Evolutionary conservation across 2,888 invertebrate genomes (phyloP), one percentile per base, ranked within the genome.

Genomic region (Cordilura impudica): DNA sequence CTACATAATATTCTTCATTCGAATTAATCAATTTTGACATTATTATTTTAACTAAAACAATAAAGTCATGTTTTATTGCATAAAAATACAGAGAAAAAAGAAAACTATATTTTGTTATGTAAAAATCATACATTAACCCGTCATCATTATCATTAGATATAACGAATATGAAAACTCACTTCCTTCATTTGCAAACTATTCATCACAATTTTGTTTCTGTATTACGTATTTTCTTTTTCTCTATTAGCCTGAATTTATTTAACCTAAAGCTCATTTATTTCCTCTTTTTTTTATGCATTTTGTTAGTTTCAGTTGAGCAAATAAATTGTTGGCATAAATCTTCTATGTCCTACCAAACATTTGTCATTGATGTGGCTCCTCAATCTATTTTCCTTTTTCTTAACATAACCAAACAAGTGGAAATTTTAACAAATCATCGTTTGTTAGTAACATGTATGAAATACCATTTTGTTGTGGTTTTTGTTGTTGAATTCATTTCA

Each of bases 381-480:
- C 12, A 19, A 12, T 12, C 35, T 65, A 58, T 58, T 39, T 14
- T 4, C 19, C 8, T 7, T 12, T 18, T 31, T 12, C 29, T 29
- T 39, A 60, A 53, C 76, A 77, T 77, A 77, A 72, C 72, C 77
- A 77, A 53, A 71, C 71, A 77, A 66, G 65, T 72, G 71, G 77
- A 77, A 77, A 77, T 77, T 77, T 72, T 16, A 66, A 66, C 71
- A 72, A 77, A 72, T 77, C 66, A 77, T 77, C 77, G 66, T 77
- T 77, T 72, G 56, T 26, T 29, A 53, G 23, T 10, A 14, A 35
- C 35, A 23, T 4, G 16, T 53, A n/a, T n/a, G 18, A 4, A 10
- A 58, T 35, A n/a, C 1, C 14, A 5, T 54, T 21, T 39, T 56
- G 35, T 21, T 63, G 54, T 45, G 12, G n/a, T 66, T 67, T n/a